phyloP scores from a whole-genome alignment of 2,888 invertebrate genomes.

The Pristionchus entomophagus region DNA sequence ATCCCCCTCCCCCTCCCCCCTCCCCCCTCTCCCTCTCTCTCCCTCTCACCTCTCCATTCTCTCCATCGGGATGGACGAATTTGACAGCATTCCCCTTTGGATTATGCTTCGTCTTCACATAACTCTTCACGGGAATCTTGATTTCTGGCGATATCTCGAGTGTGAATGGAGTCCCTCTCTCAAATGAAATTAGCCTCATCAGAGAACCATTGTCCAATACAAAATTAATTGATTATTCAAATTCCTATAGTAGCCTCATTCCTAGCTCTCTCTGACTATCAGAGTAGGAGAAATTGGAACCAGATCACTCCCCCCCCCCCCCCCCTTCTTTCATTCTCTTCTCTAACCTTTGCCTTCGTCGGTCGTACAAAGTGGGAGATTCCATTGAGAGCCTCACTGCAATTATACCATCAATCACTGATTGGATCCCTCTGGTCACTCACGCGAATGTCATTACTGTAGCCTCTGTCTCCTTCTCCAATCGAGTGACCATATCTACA shows the following conservation, averaged over 20 bases:
- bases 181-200: neutral
- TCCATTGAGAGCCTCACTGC: slow-evolving; percentile 35
- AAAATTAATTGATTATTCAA: no score
- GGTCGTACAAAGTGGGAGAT: slow-evolving; percentile 37
- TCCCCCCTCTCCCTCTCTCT: neutral
- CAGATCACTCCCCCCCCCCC: neutral
- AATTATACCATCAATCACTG: neutral
- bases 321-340: neutral
- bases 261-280: no score
- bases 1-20: neutral
- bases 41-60: slow-evolving; percentile 23
- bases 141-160: slow-evolving; percentile 32
- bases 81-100: slow-evolving; percentile 46
- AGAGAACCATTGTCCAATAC: neutral
- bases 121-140: slow-evolving; percentile 48
- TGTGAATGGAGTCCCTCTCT: slow-evolving; percentile 45
- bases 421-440: neutral
- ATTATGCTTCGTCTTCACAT: slow-evolving; percentile 48
- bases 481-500: slow-evolving; percentile 7
- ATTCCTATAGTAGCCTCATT: no score
- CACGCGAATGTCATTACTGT: slow-evolving; percentile 36
- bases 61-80: slow-evolving; percentile 46
- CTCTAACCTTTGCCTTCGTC: slow-evolving; percentile 23
- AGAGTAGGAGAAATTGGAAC: no score
- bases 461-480: slow-evolving; percentile 37